These are phyloP conservation scores for Pemphigus obesinymphae DNA, from an alignment of 1,140 invertebrate genomes.

Conservation along the genomic window DNA sequence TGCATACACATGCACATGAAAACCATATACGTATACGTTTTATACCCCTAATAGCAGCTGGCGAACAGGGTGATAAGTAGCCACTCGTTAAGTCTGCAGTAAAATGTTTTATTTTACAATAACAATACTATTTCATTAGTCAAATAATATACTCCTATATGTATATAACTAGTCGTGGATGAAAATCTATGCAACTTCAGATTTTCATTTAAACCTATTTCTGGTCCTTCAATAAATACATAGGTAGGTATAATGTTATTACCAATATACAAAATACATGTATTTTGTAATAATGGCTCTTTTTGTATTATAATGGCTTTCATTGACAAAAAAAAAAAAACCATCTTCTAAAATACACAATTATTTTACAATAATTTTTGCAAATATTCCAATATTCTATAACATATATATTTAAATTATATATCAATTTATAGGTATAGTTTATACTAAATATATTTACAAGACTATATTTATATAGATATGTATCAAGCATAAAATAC, in stretches of 20 bases:
- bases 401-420: too few relatives aligned
- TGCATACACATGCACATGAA: neutral
- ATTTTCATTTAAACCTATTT: neutral
- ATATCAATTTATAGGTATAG: too few relatives aligned
- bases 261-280: neutral
- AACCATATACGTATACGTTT: neutral
- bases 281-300: neutral
- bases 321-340: too few relatives aligned
- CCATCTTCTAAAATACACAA: too few relatives aligned
- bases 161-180: too few relatives aligned
- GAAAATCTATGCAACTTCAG: neutral
- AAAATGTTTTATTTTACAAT: neutral
- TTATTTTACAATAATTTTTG: too few relatives aligned
- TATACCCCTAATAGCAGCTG: neutral
- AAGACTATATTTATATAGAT: neutral
- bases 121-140: neutral
- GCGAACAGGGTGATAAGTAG: neutral
- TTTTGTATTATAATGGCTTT: neutral
- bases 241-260: neutral
- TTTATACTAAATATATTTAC: too few relatives aligned
- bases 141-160: neutral
- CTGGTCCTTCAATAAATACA: neutral
- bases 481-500: neutral
- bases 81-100: neutral
- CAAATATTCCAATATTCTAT: too few relatives aligned